phyloP scores from a whole-genome alignment of 2,113 vertebrate species.

The Sinocyclocheilus grahami region DNA sequence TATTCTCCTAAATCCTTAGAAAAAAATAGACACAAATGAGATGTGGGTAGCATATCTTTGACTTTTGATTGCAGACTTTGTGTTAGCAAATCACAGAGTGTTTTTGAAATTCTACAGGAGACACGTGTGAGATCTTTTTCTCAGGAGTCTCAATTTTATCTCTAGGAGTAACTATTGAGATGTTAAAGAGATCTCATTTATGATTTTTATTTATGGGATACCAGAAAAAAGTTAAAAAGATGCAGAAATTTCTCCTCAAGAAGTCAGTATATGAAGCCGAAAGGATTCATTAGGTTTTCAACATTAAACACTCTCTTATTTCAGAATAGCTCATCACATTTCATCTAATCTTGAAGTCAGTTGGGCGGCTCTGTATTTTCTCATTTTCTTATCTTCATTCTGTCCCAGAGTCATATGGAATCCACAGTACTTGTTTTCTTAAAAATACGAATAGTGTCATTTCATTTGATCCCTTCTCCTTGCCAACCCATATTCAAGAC shows the following conservation, averaged over 20 bases:
- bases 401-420: background rate
- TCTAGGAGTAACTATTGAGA: background rate
- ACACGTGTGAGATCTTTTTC: background rate
- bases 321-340: background rate
- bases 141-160: background rate
- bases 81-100: background rate
- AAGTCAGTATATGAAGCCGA: background rate
- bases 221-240: background rate
- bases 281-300: background rate
- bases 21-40: background rate
- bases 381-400: background rate
- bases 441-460: background rate
- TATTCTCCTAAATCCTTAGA: background rate
- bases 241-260: background rate
- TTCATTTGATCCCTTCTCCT: conserved; percentile 3
- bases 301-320: background rate
- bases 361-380: conserved; percentile 7
- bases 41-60: background rate
- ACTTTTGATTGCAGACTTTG: background rate
- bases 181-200: background rate
- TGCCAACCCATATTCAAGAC: conserved; percentile 50
- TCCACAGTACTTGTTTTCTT: background rate
- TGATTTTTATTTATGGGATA: background rate
- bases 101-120: background rate
- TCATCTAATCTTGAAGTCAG: background rate